phyloP scores from a whole-genome alignment of 2,113 vertebrate species.

The Vidua macroura region DNA sequence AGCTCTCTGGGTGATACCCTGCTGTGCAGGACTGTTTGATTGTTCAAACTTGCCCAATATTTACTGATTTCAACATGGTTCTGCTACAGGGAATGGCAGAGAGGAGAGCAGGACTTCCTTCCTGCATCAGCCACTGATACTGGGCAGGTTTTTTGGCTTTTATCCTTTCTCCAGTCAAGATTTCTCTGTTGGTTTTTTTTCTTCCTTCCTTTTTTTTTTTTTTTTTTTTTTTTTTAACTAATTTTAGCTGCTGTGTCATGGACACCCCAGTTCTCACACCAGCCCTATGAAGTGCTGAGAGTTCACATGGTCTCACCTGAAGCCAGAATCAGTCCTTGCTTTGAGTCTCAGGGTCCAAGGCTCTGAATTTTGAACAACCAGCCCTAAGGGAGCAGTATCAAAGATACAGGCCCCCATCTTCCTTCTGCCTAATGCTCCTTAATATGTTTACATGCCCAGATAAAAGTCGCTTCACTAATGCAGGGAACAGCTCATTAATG shows the following conservation, averaged over 20 bases:
- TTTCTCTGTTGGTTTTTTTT: background rate
- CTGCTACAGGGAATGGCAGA: background rate
- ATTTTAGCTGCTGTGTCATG: background rate
- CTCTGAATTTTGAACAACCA: background rate
- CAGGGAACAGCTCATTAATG: background rate
- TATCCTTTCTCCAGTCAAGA: background rate
- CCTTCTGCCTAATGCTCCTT: background rate
- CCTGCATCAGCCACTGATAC: background rate
- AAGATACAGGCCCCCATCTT: background rate
- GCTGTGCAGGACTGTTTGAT: background rate
- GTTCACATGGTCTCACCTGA: background rate
- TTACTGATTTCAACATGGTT: constrained; percentile 24
- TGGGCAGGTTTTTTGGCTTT: background rate
- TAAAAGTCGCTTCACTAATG: background rate
- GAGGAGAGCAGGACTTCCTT: background rate
- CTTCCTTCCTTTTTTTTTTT: no score
- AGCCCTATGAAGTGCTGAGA: background rate
- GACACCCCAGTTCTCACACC: background rate
- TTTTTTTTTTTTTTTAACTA: background rate
- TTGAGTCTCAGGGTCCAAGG: background rate
- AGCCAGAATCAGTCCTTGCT: background rate
- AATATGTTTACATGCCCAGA: background rate
- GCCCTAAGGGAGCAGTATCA: background rate
- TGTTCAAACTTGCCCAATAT: background rate
- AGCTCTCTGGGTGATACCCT: background rate